A percentile compares a stretch with the other conserved stretches of the same genome.
Evolutionary conservation across 2,888 invertebrate species (phyloP).

Genomic region (Anorthoa munda): DNA sequence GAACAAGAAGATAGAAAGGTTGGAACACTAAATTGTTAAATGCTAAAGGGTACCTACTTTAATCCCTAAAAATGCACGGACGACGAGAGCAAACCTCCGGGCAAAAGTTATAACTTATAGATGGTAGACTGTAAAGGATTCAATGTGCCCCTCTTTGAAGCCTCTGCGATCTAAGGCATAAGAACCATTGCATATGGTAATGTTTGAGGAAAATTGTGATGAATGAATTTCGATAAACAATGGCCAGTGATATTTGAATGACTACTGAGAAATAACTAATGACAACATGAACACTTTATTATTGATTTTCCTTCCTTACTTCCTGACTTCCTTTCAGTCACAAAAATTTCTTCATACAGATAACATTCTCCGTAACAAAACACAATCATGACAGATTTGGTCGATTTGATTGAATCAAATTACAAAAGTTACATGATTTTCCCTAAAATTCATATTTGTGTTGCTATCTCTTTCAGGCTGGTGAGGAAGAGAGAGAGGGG

Average conservation of each 20-base stretch:
- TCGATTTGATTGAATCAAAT: conserved; percentile 45
- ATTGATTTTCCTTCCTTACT: conserved; percentile 31
- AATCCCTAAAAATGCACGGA: too few species aligned
- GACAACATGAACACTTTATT: not conserved
- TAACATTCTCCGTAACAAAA: conserved; percentile 41
- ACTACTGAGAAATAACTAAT: not conserved
- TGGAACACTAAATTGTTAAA: too few species aligned
- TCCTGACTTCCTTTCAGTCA: conserved; percentile 38
- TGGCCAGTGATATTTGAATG: conserved; percentile 17
- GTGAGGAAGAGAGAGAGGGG: conserved; percentile 28
- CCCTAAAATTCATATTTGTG: conserved; percentile 25
- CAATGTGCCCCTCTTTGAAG: not conserved
- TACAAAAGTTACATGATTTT: conserved; percentile 38
- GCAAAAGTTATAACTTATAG: too few species aligned
- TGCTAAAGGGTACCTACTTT: too few species aligned
- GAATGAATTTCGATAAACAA: conserved; percentile 35
- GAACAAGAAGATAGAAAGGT: too few species aligned
- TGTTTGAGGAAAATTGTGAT: conserved; percentile 5
- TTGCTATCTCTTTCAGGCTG: conserved; percentile 23
- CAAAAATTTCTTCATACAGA: conserved; percentile 40
- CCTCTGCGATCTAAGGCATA: not conserved
- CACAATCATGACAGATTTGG: conserved; percentile 23
- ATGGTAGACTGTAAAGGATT: too few species aligned
- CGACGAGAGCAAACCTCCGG: too few species aligned
- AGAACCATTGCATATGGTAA: not conserved